Percentiles rank a stretch among this genome's conserved stretches.
phyloP scores from a whole-genome alignment of 1,140 invertebrate species.

The Stenopsyche tienmushanensis region DNA sequence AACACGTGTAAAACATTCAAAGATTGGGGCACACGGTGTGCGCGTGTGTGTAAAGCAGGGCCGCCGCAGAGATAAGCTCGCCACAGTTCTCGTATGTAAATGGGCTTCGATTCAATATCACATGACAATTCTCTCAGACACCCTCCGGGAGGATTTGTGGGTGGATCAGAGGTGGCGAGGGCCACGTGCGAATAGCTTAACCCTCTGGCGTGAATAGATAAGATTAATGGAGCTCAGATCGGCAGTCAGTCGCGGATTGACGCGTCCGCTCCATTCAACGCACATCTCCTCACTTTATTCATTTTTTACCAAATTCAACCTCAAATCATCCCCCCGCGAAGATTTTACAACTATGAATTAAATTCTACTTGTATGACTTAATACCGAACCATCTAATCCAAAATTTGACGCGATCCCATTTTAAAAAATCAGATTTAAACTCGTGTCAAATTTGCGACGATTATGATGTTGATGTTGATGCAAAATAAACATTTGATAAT shows the following conservation, averaged over 20 bases:
- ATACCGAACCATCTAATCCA: too few relatives aligned
- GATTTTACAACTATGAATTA: too few relatives aligned
- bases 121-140: slow-evolving; percentile 29
- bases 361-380: too few relatives aligned
- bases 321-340: background rate
- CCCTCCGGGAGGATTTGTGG: background rate
- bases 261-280: slow-evolving; percentile 9
- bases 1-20: slow-evolving; percentile 37
- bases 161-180: background rate
- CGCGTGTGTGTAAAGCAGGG: background rate
- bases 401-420: too few relatives aligned
- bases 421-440: too few relatives aligned
- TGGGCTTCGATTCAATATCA: slow-evolving; percentile 36
- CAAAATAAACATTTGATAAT: too few relatives aligned
- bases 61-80: slow-evolving; percentile 20
- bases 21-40: slow-evolving; percentile 11
- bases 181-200: slow-evolving; percentile 30
- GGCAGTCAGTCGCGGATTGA: slow-evolving; percentile 37
- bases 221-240: slow-evolving; percentile 40
- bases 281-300: background rate
- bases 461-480: too few relatives aligned
- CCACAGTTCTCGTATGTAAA: slow-evolving; percentile 32
- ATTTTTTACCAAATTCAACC: background rate
- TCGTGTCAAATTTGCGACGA: too few relatives aligned
- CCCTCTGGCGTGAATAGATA: slow-evolving; percentile 41